Evolutionary conservation across 2,797 vertebrate species (phyloP).

Genomic region (Arctocebus calabarensis): DNA sequence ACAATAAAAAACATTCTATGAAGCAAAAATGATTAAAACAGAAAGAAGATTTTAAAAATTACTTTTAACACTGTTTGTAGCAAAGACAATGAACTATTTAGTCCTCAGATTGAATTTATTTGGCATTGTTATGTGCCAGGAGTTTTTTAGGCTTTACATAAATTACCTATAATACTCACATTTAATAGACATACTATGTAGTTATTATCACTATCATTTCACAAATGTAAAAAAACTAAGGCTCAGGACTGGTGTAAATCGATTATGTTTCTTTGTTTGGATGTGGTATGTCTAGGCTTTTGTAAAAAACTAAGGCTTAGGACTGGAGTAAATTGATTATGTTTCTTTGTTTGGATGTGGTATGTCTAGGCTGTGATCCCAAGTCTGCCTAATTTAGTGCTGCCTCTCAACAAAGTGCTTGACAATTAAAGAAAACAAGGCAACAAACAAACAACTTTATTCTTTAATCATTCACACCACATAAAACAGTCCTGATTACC

Average conservation of each 20-base stretch:
- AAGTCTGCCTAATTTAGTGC: not conserved
- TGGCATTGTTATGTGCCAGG: not conserved
- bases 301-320: conserved; percentile 42
- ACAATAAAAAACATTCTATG: conserved; percentile 47
- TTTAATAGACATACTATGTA: not conserved
- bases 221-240: conserved; percentile 50
- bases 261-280: not conserved
- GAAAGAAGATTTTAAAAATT: conserved; percentile 37
- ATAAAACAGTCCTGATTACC: conserved; percentile 16
- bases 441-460: conserved; percentile 10
- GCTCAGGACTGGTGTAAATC: conserved; percentile 36
- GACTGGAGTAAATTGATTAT: conserved; percentile 24
- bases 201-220: conserved; percentile 5
- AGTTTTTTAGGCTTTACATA: not conserved
- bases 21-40: conserved; percentile 55
- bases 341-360: not conserved
- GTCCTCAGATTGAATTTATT: not conserved
- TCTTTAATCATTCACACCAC: conserved; percentile 4
- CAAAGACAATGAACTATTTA: conserved; percentile 11
- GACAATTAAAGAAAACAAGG: conserved; percentile 59
- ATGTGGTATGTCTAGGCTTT: not conserved
- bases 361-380: not conserved
- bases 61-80: not conserved
- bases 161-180: not conserved
- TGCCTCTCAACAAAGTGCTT: not conserved